Evolutionary conservation across 1,140 invertebrate genomes (phyloP), one percentile per base, ranked within the genome.

Genomic region (Anadara kagoshimensis): DNA sequence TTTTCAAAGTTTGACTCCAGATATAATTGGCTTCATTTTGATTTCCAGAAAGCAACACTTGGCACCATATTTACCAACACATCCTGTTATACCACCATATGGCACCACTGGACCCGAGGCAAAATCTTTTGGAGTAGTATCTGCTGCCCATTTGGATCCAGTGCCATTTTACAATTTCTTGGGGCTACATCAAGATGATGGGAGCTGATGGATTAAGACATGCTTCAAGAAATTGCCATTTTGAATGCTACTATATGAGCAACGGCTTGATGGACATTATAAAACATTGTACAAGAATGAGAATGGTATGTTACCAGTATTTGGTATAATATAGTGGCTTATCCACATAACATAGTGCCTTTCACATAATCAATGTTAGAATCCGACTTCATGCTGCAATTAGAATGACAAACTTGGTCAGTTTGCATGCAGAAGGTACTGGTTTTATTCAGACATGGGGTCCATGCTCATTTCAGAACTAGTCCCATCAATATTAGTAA

Each of bases 161-260:
- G 96, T 16, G 95, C 96, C 1, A 99, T 99, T 86, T 90, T 99
- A 43, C 97, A 1, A 99, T 99, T 75, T 99, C 98, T 0, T 99
- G 98, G 98, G 95, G 97, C 0, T 99, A 99, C 83, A 99, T 99
- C 63, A 98, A 98, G 88, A 96, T 99, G 93, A 99, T 99, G 98
- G 98, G 98, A 8, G 92, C 94, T 0, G 91, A 93, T 70, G 98
- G 98, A 0, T 89, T 99, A 43, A 93, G 93, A 62, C 93, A 94
- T 85, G 97, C 98, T 0, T 98, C 97, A 0, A n/a, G 96, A 99
- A 92, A 94, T 99, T 5, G 98, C 98, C 20, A 99, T 99, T 72
- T 91, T 99, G 0, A 99, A 99, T 89, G 98, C 98, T 0, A 99
- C 90, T 99, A 99, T 89, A 99, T 99, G 98, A 95, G 94, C 41